Base-by-base conservation (phyloP, 2,888 invertebrate genomes). In the Chrysolina americana region DNA sequence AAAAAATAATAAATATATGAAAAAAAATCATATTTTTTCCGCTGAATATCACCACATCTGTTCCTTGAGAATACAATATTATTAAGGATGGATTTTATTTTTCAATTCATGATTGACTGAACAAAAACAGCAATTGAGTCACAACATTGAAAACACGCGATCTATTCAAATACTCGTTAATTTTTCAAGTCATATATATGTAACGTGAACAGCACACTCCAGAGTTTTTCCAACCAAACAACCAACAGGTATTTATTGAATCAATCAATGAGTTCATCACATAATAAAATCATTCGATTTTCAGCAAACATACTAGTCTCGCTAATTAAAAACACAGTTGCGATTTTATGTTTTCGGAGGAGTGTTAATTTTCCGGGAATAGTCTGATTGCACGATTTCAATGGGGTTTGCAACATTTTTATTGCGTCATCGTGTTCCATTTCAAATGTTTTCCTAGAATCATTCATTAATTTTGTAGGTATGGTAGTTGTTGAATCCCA, bases 241-340 rank as follows among this genome's bases (percentile, higher is more conserved):
- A 53, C 53, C 53, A 53, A 53, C 53, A 53, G 11, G 53, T 53
- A 53, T 53, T 53, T 23, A 21, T 19, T 19, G 53, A 53, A 19
- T 53, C 53, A 53, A 53, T 53, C 23, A 19, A 53, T 21, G 53
- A 23, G 19, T 53, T 19, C 53, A 11, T 21, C 21, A 53, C 21
- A 53, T 53, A 23, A 53, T 23, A 4, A 53, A 21, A 53, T 10
- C 19, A 19, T 53, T 13, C 19, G 21, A 19, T 11, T 53, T 19
- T 19, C 9, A 21, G 53, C 13, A 53, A 53, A 21, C 53, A 5
- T 21, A 21, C 21, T 21, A 21, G 53, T 21, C 11, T 53, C 13
- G 21, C 19, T 23, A 11, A 53, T 19, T 10, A 5, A 53, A 19
- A 10, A 3, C 13, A 11, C 21, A 53, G 5, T 53, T 15, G 11